phyloP scores from a whole-genome alignment of 2,888 invertebrate genomes.

The Phalera bucephala region DNA sequence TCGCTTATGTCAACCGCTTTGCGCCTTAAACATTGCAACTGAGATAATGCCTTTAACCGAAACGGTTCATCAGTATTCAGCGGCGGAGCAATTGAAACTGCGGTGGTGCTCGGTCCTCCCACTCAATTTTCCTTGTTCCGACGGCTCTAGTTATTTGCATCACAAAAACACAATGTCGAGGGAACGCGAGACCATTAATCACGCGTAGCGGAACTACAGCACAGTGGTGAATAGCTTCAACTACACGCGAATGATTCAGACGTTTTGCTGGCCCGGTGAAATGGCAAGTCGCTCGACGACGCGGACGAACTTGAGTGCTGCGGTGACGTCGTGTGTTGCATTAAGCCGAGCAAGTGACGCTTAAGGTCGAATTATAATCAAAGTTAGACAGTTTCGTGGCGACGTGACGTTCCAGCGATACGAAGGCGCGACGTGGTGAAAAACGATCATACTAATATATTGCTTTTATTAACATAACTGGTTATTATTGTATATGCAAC shows the following conservation, averaged over 20 bases:
- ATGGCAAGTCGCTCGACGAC: too few species aligned
- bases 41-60: conserved; percentile 67
- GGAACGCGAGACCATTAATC: conserved; percentile 78
- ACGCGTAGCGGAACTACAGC: too few species aligned
- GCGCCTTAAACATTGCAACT: conserved; percentile 55
- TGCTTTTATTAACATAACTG: too few species aligned
- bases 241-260: too few species aligned
- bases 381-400: conserved; percentile 13
- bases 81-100: too few species aligned
- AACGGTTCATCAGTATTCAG: conserved; percentile 80
- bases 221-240: conserved; percentile 77
- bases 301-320: conserved; percentile 67
- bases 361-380: conserved; percentile 12
- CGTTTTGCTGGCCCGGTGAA: too few species aligned
- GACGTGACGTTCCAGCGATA: too few species aligned
- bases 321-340: too few species aligned
- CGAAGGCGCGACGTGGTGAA: too few species aligned
- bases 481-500: too few species aligned
- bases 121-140: conserved; percentile 81
- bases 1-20: conserved; percentile 42
- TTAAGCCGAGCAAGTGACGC: conserved; percentile 2
- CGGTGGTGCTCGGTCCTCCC: conserved; percentile 73
- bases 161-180: conserved; percentile 82
- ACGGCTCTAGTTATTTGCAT: conserved; percentile 81
- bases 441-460: too few species aligned